These are phyloP conservation scores for Hypanus sabinus DNA, from an alignment of 2,113 vertebrate genomes.

Conservation along the genomic window DNA sequence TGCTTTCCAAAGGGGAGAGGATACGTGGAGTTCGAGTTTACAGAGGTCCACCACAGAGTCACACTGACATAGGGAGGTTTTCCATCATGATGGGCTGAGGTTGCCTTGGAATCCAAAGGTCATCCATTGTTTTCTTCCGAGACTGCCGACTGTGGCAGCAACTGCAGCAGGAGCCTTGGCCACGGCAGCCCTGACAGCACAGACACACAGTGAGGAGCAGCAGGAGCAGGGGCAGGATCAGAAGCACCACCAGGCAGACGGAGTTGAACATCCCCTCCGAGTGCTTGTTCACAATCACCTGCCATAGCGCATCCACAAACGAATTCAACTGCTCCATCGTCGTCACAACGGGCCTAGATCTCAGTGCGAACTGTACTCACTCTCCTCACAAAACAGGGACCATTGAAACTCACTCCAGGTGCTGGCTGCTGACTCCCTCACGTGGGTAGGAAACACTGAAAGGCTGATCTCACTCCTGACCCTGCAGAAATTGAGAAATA, in stretches of 20 bases:
- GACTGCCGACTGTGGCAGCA: conserved; percentile 45
- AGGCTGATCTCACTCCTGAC: not conserved
- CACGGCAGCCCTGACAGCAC: conserved; percentile 83
- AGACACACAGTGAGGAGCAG: conserved; percentile 62
- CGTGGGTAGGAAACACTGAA: too few relatives aligned
- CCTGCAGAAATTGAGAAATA: not conserved
- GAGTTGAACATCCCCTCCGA: conserved; percentile 79
- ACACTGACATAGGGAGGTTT: not conserved
- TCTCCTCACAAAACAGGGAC: not conserved
- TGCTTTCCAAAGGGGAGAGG: not conserved
- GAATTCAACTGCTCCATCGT: conserved; percentile 57
- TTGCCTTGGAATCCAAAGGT: conserved; percentile 82
- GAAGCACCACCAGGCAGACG: conserved; percentile 70
- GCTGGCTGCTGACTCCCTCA: not conserved
- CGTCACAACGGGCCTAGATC: not conserved
- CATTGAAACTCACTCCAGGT: too few relatives aligned
- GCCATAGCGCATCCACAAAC: conserved; percentile 73
- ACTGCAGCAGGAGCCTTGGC: conserved; percentile 44
- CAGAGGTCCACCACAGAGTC: too few relatives aligned
- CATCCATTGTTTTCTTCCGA: conserved; percentile 63
- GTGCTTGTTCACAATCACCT: conserved; percentile 66
- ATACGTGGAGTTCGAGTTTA: not conserved
- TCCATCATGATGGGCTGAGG: conserved; percentile 21
- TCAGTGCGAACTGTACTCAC: not conserved
- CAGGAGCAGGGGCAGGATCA: conserved; percentile 70